Percentiles rank a stretch among this genome's conserved stretches.
phyloP scores from a whole-genome alignment of 2,113 vertebrate species.

The Rhinoderma darwinii region DNA sequence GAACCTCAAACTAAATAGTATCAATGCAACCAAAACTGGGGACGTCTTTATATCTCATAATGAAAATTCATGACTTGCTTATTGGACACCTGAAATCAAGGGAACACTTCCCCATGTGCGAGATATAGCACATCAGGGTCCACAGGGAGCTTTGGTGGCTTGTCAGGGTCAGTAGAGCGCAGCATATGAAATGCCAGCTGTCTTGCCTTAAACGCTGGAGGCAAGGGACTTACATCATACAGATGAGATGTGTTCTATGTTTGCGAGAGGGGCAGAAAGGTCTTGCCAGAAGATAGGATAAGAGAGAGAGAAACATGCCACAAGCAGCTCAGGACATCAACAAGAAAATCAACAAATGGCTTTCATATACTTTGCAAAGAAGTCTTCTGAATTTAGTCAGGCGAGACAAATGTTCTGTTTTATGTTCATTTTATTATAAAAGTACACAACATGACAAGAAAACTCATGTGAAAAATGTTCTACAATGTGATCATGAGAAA shows the following conservation, averaged over 20 bases:
- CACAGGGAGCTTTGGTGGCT: slow-evolving; percentile 43
- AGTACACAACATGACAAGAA: background rate
- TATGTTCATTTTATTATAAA: background rate
- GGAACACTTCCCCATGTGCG: slow-evolving; percentile 46
- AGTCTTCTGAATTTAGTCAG: slow-evolving; percentile 13
- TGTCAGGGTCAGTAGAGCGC: slow-evolving; percentile 55
- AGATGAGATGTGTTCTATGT: slow-evolving; percentile 39
- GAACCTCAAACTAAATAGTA: background rate
- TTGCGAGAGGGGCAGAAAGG: slow-evolving; percentile 50
- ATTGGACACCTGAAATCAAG: slow-evolving; percentile 51
- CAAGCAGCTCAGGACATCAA: slow-evolving; percentile 41
- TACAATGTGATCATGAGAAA: background rate
- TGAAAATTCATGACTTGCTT: slow-evolving; percentile 45
- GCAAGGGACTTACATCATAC: slow-evolving; percentile 54
- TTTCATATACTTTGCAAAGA: slow-evolving; percentile 22
- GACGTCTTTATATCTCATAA: slow-evolving; percentile 5
- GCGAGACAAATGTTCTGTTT: background rate
- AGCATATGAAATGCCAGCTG: slow-evolving; percentile 56
- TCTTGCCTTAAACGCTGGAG: slow-evolving; percentile 53
- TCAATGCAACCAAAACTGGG: slow-evolving; percentile 8
- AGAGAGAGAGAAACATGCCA: slow-evolving; percentile 46
- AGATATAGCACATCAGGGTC: slow-evolving; percentile 41
- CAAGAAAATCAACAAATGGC: slow-evolving; percentile 28
- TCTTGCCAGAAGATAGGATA: slow-evolving; percentile 52
- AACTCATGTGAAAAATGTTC: background rate